phyloP scores from a whole-genome alignment of 2,797 vertebrate species.

The Chaetodon trifasciatus region DNA sequence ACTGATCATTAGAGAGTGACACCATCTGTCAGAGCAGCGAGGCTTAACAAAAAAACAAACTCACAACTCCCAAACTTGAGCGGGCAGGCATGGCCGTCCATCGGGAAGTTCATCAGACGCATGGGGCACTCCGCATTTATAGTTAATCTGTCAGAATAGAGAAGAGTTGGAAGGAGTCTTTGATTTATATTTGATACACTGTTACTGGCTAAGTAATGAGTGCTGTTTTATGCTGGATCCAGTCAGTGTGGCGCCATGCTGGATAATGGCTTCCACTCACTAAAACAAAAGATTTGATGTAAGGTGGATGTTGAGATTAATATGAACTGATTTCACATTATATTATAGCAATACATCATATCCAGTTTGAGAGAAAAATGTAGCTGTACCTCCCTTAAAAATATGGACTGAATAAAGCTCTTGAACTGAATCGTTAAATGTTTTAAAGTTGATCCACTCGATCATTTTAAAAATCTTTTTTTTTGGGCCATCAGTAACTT shows the following conservation, averaged over 20 bases:
- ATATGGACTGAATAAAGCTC: constrained; percentile 13
- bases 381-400: neutral
- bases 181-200: constrained; percentile 57
- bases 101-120: constrained; percentile 90
- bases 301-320: neutral
- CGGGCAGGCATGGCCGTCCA: constrained; percentile 90
- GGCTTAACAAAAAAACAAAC: constrained; percentile 67
- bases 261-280: neutral
- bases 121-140: constrained; percentile 90
- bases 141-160: constrained; percentile 84
- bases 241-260: neutral
- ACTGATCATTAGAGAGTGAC: constrained; percentile 56
- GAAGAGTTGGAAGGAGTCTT: constrained; percentile 35
- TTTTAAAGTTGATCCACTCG: constrained; percentile 29
- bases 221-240: constrained; percentile 30
- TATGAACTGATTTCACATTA: neutral
- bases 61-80: constrained; percentile 91
- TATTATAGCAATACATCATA: neutral
- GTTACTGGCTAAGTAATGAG: constrained; percentile 21
- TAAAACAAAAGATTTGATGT: neutral
- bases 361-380: neutral
- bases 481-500: constrained; percentile 48
- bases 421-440: constrained; percentile 18
- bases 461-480: constrained; percentile 21
- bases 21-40: constrained; percentile 64